Base-by-base conservation (phyloP, 2,888 invertebrate species). In the Antitype chi region DNA sequence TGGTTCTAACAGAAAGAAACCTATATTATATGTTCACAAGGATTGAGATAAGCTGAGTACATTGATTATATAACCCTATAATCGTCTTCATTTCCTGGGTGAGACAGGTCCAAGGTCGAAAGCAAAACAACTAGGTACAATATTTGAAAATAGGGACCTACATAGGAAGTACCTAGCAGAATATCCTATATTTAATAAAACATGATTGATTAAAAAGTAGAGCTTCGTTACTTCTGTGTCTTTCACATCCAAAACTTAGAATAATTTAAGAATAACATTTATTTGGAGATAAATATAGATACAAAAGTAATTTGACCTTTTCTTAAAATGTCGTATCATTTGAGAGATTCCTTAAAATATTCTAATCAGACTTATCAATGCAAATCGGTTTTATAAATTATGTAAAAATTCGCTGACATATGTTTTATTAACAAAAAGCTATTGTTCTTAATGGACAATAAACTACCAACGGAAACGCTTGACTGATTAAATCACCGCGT, bases 301-400 rank as follows among this genome's bases (percentile, higher is more conserved):
- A 57, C 38, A 47, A n/a, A 8, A 13, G 15, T 28, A 25, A 60
- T 59, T 47, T 80, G 59, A 80, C 82, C 82, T 80, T 80, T 80
- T 57, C 49, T 43, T 9, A 76, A 69, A 80, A 69, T 81, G 47
- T 69, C 43, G 13, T 70, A 53, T 60, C 28, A 60, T 76, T 80
- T 75, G 23, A 64, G 38, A 59, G n/a, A 52, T 70, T 17, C 1
- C 23, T 15, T 28, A 52, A 63, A 63, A 62, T 74, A 81, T 67
- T 74, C 9, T n/a, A 59, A 79, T 68, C 32, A 47, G 25, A 20
- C 63, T 20, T 59, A 47, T n/a, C 47, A 38, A 81, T 79, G 67
- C 43, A 74, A 81, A 79, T 74, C n/a, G 74, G 9, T 66, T 66
- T 5, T 57, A 6, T 47, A 49, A 20, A 52, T 32, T 80, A 32